Evolutionary conservation across 1,140 invertebrate species (phyloP).

Genomic region (Bombus affinis): DNA sequence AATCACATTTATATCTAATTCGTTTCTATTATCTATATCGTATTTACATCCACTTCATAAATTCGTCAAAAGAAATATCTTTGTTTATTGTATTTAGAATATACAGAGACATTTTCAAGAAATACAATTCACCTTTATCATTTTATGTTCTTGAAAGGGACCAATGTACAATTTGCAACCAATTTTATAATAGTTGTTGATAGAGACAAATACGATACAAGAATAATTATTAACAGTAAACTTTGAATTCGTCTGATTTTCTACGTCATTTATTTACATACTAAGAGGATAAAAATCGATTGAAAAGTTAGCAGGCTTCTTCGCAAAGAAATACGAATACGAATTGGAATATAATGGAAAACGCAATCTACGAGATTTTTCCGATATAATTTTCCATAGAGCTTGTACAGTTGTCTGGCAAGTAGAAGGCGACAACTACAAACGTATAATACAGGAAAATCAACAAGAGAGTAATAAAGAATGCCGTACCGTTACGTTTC

Average conservation of each 20-base stretch:
- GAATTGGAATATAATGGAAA: neutral
- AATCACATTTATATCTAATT: no score
- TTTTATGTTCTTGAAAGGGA: no score
- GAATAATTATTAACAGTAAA: no score
- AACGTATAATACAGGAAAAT: slow-evolving; percentile 17
- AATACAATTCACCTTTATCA: no score
- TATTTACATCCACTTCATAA: no score
- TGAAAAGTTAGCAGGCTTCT: neutral
- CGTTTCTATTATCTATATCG: no score
- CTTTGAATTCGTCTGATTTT: neutral
- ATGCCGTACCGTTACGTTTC: neutral
- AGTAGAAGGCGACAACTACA: neutral
- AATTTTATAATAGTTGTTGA: no score
- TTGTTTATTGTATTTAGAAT: no score
- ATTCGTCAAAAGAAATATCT: no score
- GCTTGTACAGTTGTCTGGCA: neutral
- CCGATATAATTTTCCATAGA: neutral
- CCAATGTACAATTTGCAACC: no score
- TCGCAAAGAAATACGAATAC: neutral
- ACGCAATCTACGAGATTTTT: neutral
- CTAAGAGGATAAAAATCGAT: neutral
- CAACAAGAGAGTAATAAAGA: neutral
- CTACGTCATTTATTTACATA: neutral
- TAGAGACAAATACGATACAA: no score
- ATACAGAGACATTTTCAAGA: no score